A percentile compares a stretch with the other conserved stretches of the same genome.
These are phyloP conservation scores for Otocyon megalotis DNA, from an alignment of 2,113 vertebrate genomes.

Conservation along the genomic window DNA sequence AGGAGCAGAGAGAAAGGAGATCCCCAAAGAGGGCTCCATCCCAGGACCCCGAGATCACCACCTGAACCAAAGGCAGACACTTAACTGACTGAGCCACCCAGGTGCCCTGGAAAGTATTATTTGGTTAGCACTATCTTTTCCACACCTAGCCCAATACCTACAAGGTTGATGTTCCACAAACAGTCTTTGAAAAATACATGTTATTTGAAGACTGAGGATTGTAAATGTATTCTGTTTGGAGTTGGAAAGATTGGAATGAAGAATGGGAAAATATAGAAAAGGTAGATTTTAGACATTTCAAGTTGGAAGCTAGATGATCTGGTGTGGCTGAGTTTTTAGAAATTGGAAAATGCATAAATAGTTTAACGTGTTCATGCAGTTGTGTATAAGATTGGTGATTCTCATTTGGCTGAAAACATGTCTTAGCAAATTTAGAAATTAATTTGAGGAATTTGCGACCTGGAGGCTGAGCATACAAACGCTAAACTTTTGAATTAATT, in stretches of 20 bases:
- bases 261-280: not conserved
- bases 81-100: no score
- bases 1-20: no score
- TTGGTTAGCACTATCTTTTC: not conserved
- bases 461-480: not conserved
- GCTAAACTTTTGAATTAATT: not conserved
- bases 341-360: not conserved
- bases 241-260: not conserved
- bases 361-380: not conserved
- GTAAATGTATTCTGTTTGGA: not conserved
- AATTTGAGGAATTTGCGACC: constrained; percentile 29
- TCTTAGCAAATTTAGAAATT: constrained; percentile 43
- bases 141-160: not conserved
- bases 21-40: no score
- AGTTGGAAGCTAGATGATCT: not conserved
- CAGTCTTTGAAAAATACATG: not conserved
- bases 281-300: not conserved
- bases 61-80: no score
- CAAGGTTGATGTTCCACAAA: not conserved
- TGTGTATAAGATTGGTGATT: not conserved
- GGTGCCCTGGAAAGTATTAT: not conserved
- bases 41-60: no score
- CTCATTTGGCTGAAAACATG: not conserved
- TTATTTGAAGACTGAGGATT: not conserved
- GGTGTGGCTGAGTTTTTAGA: not conserved